Evolutionary conservation across 1,140 invertebrate genomes (phyloP).

Genomic region (Heliothis virescens): DNA sequence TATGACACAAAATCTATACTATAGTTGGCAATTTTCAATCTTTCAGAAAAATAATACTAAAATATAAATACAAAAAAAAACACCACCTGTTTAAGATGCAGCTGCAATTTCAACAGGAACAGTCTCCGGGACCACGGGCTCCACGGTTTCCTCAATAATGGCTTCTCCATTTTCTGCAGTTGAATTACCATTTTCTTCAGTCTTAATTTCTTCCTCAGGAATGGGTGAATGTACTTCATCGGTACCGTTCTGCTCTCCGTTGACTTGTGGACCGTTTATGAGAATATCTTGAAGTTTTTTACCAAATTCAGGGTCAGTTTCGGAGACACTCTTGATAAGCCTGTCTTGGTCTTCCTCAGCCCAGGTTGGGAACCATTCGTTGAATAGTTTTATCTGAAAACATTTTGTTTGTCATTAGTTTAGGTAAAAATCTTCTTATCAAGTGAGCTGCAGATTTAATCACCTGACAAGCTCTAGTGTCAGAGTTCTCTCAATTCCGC

Average conservation of each 20-base stretch:
- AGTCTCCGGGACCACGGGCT: slow-evolving; percentile 63
- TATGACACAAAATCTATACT: slow-evolving; percentile 4
- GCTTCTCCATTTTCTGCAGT: slow-evolving; percentile 43
- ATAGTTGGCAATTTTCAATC: not conserved
- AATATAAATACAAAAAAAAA: slow-evolving; percentile 21
- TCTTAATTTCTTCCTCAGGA: slow-evolving; percentile 50
- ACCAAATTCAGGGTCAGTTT: slow-evolving; percentile 90
- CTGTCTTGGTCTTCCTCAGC: slow-evolving; percentile 90
- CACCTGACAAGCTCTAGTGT: too few species aligned
- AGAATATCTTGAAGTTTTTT: slow-evolving; percentile 89
- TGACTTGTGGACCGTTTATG: slow-evolving; percentile 71
- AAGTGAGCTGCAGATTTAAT: too few species aligned
- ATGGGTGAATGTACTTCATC: slow-evolving; percentile 49
- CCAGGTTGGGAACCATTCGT: slow-evolving; percentile 95
- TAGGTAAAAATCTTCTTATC: too few species aligned
- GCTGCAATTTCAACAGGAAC: slow-evolving; percentile 76
- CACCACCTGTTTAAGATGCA: slow-evolving; percentile 65
- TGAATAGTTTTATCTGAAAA: slow-evolving; percentile 92
- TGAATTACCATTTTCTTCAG: slow-evolving; percentile 37
- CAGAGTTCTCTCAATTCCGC: too few species aligned
- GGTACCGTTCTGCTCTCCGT: slow-evolving; percentile 65
- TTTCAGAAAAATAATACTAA: slow-evolving; percentile 1
- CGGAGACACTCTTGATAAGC: slow-evolving; percentile 89
- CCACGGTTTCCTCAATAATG: slow-evolving; percentile 49
- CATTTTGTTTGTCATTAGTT: slow-evolving; percentile 6